Base-by-base conservation (phyloP, 2,888 invertebrate species). In the Lasioglossum pauxillum region DNA sequence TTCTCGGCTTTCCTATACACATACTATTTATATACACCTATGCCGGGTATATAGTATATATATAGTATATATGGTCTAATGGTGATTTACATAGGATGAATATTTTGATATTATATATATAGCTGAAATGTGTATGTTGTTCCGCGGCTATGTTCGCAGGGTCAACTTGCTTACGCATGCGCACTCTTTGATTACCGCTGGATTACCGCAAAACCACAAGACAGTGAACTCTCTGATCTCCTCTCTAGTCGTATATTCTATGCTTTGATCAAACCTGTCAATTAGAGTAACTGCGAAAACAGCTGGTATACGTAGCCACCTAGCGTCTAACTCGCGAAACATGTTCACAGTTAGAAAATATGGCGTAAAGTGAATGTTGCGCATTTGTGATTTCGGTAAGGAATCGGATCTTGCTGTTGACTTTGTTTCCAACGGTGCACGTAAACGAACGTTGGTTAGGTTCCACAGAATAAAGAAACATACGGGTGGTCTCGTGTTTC, bases 331-430 rank as follows among this genome's bases (percentile, higher is more conserved):
- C 12, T 14, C 71, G 27, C 8, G 1, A 78, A 71, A n/a, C 49
- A 2, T 49, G 35, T 35, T 69, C 69, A 69, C 77, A 69, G 64
- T 79, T 86, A 74, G 79, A 80, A 91, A 93, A 94, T 89, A 94
- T 94, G 94, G 94, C 93, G 94, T 92, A 92, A 92, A 92, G 91
- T 89, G 91, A 93, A 93, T 92, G 92, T 93, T 92, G 92, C 93
- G 94, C 93, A 93, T 94, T 93, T 93, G 92, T 93, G 92, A 93
- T 91, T 93, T 92, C 85, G 93, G 92, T 93, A 93, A 93, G 93
- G 82, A 76, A 53, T 80, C 73, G 80, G 80, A 82, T 84, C 35
- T 74, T 77, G 69, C 82, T 64, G 31, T 77, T 83, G 77, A 72
- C 81, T 86, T 67, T 75, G 74, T 77, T 78, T 16, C 23, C 35